Percentiles rank a stretch among this genome's conserved stretches.
Conservation (phyloP, 2,888 invertebrate species). For the Athrips mouffetella region DNA sequence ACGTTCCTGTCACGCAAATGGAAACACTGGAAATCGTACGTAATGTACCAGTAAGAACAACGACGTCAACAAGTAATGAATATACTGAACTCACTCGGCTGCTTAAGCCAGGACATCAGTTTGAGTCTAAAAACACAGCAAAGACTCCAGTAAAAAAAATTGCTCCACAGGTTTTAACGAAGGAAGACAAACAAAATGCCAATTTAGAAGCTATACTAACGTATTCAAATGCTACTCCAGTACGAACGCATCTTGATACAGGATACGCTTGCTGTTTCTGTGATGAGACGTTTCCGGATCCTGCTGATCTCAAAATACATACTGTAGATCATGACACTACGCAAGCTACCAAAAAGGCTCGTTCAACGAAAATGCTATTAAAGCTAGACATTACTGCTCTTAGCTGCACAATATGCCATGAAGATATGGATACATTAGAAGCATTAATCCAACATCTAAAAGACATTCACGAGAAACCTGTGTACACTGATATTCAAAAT, state of each 20-base stretch:
- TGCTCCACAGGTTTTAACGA: not conserved
- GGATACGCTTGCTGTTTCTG: constrained; percentile 36
- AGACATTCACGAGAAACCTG: constrained; percentile 30
- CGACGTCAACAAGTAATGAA: no score
- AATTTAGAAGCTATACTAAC: constrained; percentile 16
- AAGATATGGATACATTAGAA: constrained; percentile 31
- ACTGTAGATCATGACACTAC: constrained; percentile 16
- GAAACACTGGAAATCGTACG: not conserved
- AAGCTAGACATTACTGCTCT: constrained; percentile 47
- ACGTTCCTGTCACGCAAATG: not conserved
- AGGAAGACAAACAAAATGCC: not conserved
- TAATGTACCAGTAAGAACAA: not conserved
- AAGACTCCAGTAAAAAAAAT: not conserved
- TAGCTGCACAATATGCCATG: constrained; percentile 36
- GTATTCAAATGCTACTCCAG: constrained; percentile 25
- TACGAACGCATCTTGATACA: constrained; percentile 28
- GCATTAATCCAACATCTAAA: constrained; percentile 34
- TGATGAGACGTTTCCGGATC: constrained; percentile 24
- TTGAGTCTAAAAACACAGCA: not conserved
- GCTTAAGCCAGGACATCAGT: no score
- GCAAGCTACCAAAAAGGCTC: constrained; percentile 19
- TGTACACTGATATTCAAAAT: constrained; percentile 38
- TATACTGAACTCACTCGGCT: no score
- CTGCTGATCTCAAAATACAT: constrained; percentile 31
- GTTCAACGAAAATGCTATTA: constrained; percentile 41